Percentiles rank a stretch among this genome's conserved stretches.
Evolutionary conservation across 1,140 invertebrate species (phyloP).

Genomic region (Fragariocoptes setiger): DNA sequence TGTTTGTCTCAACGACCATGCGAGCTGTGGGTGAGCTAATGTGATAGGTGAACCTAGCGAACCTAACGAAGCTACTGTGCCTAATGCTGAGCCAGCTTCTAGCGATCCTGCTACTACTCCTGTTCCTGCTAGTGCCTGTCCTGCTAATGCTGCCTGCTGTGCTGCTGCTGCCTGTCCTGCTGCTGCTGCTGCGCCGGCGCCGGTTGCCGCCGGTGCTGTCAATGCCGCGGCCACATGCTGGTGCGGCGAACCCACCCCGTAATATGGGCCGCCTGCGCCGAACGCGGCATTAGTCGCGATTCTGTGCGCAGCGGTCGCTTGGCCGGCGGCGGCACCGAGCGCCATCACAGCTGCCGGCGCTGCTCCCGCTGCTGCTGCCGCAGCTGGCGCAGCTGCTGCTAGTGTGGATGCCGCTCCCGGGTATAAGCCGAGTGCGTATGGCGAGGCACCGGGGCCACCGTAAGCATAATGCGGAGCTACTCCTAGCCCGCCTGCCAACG

Average conservation of each 20-base stretch:
- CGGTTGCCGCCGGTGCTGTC: slow-evolving; percentile 17
- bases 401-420: not conserved
- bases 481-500: not conserved
- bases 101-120: no score
- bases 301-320: not conserved
- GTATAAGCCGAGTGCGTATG: not conserved
- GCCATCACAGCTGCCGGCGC: slow-evolving; percentile 1
- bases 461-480: not conserved
- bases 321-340: not conserved
- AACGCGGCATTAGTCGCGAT: slow-evolving; percentile 1
- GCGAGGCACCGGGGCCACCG: not conserved
- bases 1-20: no score
- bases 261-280: not conserved
- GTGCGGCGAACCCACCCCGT: slow-evolving; percentile 11
- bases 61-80: no score
- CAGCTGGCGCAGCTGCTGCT: slow-evolving; percentile 1
- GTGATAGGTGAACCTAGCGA: no score
- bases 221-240: no score
- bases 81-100: no score
- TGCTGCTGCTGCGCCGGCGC: slow-evolving; percentile 12
- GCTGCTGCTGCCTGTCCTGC: slow-evolving; percentile 17
- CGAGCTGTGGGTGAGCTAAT: no score
- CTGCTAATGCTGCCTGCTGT: no score
- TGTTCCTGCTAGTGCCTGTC: no score
- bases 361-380: not conserved